phyloP scores from a whole-genome alignment of 2,113 vertebrate genomes.

The Clarias batrachus region DNA sequence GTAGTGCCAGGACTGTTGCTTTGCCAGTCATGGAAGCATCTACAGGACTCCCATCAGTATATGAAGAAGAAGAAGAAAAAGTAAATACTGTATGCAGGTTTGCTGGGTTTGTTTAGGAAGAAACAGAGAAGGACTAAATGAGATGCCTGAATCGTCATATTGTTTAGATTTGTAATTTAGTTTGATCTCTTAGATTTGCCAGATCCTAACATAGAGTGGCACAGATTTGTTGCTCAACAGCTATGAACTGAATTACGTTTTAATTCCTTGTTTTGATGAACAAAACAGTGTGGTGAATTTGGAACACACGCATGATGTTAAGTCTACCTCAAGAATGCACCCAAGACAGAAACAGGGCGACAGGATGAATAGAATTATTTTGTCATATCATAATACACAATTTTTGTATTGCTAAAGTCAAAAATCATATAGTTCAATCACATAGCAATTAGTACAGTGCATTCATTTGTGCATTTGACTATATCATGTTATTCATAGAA shows the following conservation, averaged over 20 bases:
- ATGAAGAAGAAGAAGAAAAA: constrained; percentile 14
- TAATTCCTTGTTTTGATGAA: not conserved
- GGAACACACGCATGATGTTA: not conserved
- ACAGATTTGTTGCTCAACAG: not conserved
- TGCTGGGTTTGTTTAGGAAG: not conserved
- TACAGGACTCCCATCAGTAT: constrained; percentile 61
- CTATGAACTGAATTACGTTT: not conserved
- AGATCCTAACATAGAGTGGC: not conserved
- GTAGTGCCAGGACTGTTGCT: constrained; percentile 74
- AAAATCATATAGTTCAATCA: not conserved
- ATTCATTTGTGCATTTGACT: not conserved
- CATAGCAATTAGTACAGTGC: not conserved
- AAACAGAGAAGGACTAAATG: not conserved
- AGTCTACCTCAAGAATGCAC: not conserved
- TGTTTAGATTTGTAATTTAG: not conserved
- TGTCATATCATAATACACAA: not conserved
- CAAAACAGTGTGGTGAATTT: not conserved
- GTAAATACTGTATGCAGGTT: constrained; percentile 49
- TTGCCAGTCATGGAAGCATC: constrained; percentile 74
- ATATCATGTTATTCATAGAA: not conserved
- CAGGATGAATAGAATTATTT: not conserved
- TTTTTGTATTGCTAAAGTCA: not conserved
- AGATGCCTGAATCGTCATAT: not conserved
- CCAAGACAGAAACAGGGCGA: not conserved
- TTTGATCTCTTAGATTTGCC: not conserved